A percentile compares a stretch with the other conserved stretches of the same genome.
Evolutionary conservation across 2,113 vertebrate species (phyloP).

Genomic region (Caranx ignobilis): DNA sequence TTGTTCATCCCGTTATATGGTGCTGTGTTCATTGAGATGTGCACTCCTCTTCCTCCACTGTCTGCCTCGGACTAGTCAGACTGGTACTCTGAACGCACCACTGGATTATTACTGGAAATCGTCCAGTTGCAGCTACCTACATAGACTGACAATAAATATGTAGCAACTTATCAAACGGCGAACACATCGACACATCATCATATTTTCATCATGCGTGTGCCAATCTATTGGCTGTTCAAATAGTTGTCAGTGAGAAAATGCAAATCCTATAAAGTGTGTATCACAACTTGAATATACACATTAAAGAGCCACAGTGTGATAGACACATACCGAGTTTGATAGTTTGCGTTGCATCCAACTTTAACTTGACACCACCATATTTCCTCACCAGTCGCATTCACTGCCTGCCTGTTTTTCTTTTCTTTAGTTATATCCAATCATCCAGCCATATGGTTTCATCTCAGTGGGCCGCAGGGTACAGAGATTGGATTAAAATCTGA

Average conservation of each 20-base stretch:
- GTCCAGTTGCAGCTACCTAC: constrained; percentile 16
- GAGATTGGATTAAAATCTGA: constrained; percentile 75
- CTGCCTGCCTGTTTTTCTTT: constrained; percentile 7
- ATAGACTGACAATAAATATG: constrained; percentile 4
- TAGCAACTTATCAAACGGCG: constrained; percentile 2
- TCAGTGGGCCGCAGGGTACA: constrained; percentile 32
- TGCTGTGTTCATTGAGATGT: constrained; percentile 24
- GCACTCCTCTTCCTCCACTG: constrained; percentile 17
- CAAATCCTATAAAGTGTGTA: not conserved
- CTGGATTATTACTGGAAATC: constrained; percentile 46
- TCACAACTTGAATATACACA: not conserved
- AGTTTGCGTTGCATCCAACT: constrained; percentile 3
- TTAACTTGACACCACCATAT: constrained; percentile 4
- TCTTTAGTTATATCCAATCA: constrained; percentile 36
- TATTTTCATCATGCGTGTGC: not conserved
- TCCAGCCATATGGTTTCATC: constrained; percentile 57
- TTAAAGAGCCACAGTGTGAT: not conserved
- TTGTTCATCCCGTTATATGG: constrained; percentile 45
- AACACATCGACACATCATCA: not conserved
- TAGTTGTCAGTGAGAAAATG: not conserved
- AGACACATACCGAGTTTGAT: not conserved
- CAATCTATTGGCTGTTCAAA: not conserved
- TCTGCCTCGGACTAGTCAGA: constrained; percentile 28
- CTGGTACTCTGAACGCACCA: constrained; percentile 15
- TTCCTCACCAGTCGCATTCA: constrained; percentile 25